phyloP scores from a whole-genome alignment of 2,113 vertebrate species.

The Chionis minor region DNA sequence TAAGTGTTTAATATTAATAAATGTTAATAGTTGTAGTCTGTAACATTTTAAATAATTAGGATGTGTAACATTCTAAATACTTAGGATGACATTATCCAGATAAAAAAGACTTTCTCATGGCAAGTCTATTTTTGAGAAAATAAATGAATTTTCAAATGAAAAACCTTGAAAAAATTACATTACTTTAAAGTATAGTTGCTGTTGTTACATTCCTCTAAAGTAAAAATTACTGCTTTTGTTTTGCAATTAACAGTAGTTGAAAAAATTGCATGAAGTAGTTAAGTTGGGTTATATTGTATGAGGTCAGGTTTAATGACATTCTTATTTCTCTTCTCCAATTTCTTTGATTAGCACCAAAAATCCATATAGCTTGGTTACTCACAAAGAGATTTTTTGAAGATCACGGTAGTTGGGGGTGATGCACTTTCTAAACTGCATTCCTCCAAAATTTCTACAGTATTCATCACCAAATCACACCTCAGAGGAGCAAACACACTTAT shows the following conservation, averaged over 20 bases:
- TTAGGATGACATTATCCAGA: neutral
- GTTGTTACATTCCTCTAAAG: neutral
- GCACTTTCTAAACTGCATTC: neutral
- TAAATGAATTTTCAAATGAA: neutral
- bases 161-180: neutral
- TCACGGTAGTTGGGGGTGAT: accelerated
- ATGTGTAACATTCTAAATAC: neutral
- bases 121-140: neutral
- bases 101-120: neutral
- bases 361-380: neutral
- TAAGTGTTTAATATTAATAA: constrained; percentile 18
- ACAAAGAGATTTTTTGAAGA: neutral
- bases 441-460: neutral
- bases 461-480: neutral
- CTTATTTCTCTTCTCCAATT: neutral
- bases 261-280: neutral
- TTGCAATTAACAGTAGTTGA: neutral
- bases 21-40: neutral
- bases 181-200: neutral
- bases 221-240: neutral
- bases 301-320: neutral
- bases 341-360: neutral
- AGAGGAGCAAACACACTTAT: neutral
- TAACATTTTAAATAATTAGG: neutral
- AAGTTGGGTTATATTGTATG: neutral